Conservation (phyloP, 1,140 invertebrate genomes). For the Pinna nobilis region DNA sequence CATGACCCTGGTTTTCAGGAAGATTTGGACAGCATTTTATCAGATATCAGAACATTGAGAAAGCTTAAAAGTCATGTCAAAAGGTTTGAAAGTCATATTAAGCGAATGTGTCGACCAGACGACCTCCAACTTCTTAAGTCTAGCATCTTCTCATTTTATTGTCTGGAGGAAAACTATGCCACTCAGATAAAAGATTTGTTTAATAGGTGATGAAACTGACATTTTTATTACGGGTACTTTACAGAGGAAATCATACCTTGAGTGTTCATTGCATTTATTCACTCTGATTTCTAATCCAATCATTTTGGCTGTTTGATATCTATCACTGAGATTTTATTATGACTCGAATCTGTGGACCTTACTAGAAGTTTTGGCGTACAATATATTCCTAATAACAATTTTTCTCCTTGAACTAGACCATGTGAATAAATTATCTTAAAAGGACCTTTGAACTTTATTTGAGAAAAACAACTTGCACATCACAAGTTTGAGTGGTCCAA, state of each 20-base stretch:
- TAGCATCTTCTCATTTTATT: not conserved
- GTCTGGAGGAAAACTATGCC: not conserved
- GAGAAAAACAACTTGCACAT: no score
- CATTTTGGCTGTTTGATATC: not conserved
- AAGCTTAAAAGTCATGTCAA: slow-evolving; percentile 14
- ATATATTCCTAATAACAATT: no score
- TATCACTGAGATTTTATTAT: not conserved
- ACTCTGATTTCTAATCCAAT: no score
- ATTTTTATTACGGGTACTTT: not conserved
- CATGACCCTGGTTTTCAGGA: no score
- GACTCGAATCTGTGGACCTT: no score
- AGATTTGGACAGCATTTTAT: not conserved
- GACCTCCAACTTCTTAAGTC: not conserved
- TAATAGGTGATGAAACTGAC: not conserved
- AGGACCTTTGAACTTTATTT: no score
- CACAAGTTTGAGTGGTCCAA: no score
- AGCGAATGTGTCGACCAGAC: slow-evolving; percentile 16
- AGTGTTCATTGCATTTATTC: not conserved
- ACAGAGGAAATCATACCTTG: not conserved
- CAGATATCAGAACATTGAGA: slow-evolving; percentile 9
- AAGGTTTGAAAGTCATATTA: slow-evolving; percentile 24
- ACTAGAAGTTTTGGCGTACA: no score
- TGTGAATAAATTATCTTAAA: no score
- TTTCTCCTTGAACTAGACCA: no score
- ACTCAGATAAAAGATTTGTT: not conserved